These are phyloP conservation scores for Podarcis lilfordi DNA, from an alignment of 2,797 vertebrate species.

Conservation along the genomic window DNA sequence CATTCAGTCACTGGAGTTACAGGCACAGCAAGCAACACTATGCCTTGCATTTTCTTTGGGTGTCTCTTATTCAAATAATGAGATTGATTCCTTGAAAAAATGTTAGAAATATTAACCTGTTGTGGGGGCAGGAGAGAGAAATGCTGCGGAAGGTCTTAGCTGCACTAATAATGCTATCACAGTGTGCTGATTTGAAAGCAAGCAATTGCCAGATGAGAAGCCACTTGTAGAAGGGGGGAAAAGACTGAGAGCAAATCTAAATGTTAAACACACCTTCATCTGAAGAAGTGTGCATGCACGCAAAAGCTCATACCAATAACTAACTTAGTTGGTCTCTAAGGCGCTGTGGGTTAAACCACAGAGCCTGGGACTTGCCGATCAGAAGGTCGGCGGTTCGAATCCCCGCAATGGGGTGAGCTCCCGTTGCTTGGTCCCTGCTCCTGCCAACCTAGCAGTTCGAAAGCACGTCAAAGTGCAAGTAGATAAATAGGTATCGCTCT, in stretches of 20 bases:
- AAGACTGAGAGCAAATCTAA: not conserved
- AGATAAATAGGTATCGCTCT: no score
- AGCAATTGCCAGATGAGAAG: not conserved
- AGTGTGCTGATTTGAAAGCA: not conserved
- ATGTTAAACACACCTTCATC: no score
- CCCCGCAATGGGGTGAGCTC: no score
- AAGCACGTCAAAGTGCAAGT: no score
- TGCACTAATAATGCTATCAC: not conserved
- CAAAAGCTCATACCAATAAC: no score
- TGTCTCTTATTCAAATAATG: conserved; percentile 65
- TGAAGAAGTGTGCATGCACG: no score
- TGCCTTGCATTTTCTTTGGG: not conserved
- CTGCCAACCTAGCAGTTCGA: no score
- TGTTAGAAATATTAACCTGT: conserved; percentile 56
- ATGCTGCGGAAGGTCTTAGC: not conserved
- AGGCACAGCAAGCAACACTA: not conserved
- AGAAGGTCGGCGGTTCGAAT: no score
- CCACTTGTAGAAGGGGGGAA: not conserved
- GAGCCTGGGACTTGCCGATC: no score
- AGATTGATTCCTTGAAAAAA: conserved; percentile 43
- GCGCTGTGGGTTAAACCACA: no score
- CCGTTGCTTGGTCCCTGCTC: no score
- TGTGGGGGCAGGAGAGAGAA: not conserved
- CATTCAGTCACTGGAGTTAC: conserved; percentile 40
- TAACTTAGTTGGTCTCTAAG: no score